Conservation (phyloP, 2,797 vertebrate genomes). For the Hippoglossus hippoglossus region DNA sequence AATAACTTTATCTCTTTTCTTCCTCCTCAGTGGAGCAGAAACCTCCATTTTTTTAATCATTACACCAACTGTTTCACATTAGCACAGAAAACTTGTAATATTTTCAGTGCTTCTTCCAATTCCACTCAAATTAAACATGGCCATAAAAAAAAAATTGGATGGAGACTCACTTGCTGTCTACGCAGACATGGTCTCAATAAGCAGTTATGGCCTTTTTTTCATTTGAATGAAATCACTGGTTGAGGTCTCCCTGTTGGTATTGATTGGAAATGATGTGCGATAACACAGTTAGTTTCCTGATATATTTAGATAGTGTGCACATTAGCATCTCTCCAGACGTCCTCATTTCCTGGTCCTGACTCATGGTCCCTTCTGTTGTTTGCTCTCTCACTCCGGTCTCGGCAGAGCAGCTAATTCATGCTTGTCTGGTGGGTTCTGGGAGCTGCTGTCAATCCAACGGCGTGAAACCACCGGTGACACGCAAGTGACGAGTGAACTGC, state of each 20-base stretch:
- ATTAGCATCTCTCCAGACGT: constrained; percentile 20
- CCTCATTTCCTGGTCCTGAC: background rate
- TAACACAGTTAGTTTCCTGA: background rate
- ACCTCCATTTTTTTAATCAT: background rate
- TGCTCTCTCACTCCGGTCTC: constrained; percentile 18
- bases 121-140: background rate
- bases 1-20: too few relatives aligned
- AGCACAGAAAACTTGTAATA: background rate
- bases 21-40: too few relatives aligned
- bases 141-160: background rate
- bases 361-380: background rate
- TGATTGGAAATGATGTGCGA: constrained; percentile 17
- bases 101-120: background rate
- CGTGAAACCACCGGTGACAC: constrained; percentile 33
- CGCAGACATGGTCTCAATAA: background rate
- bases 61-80: background rate
- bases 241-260: background rate
- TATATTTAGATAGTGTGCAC: constrained; percentile 8
- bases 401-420: constrained; percentile 23
- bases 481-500: constrained; percentile 31
- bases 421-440: constrained; percentile 19
- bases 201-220: background rate
- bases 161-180: background rate
- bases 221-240: background rate
- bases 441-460: constrained; percentile 47